Percentiles rank a stretch among this genome's conserved stretches.
phyloP scores from a whole-genome alignment of 2,113 vertebrate genomes.

The Cebidichthys violaceus region DNA sequence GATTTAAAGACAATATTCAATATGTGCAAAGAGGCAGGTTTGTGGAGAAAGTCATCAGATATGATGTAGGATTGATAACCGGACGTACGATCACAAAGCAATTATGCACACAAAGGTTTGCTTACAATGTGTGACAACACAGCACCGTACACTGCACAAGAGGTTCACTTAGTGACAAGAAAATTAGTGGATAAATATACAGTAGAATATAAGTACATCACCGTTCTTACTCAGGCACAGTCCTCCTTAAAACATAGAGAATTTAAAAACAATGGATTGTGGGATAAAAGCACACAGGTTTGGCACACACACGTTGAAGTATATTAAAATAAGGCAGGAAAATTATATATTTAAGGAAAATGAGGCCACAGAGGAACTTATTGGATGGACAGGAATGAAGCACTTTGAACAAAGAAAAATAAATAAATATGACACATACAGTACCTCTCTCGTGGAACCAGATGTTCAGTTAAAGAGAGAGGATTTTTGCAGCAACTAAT shows the following conservation, averaged over 20 bases:
- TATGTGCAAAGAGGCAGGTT: conserved; percentile 78
- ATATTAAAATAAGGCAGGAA: conserved; percentile 63
- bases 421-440: conserved; percentile 42
- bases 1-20: conserved; percentile 57
- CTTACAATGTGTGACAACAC: conserved; percentile 80
- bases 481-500: conserved; percentile 72
- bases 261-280: conserved; percentile 30
- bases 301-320: conserved; percentile 68
- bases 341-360: conserved; percentile 52
- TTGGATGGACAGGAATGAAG: conserved; percentile 53
- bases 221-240: conserved; percentile 76
- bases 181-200: conserved; percentile 76
- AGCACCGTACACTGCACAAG: conserved; percentile 81
- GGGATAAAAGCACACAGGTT: conserved; percentile 59
- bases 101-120: conserved; percentile 72
- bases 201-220: conserved; percentile 68
- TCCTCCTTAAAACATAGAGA: conserved; percentile 63
- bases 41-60: conserved; percentile 48
- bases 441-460: conserved; percentile 51
- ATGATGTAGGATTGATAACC: conserved; percentile 56
- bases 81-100: conserved; percentile 74
- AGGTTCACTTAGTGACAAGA: conserved; percentile 81
- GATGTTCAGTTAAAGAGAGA: conserved; percentile 45
- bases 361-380: conserved; percentile 68
- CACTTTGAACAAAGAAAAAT: conserved; percentile 61